Percentiles rank a stretch among this genome's conserved stretches.
Conservation (phyloP, 2,113 vertebrate species). For the Eira barbara region DNA sequence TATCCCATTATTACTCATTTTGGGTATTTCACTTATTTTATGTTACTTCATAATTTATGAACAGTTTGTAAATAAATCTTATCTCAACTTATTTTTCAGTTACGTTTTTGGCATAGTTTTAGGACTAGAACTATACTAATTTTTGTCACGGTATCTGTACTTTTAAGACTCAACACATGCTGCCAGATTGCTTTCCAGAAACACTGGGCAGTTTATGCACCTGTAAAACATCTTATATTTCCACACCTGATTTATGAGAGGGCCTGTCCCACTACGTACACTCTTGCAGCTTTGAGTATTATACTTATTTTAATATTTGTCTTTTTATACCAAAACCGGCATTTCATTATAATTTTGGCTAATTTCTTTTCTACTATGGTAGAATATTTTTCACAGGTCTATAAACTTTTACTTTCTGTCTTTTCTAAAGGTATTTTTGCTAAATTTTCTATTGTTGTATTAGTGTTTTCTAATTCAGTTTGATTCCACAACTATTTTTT, state of each 20-base stretch:
- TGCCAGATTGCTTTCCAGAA: background rate
- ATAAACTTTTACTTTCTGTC: background rate
- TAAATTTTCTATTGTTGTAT: background rate
- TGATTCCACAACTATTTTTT: background rate
- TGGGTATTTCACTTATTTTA: background rate
- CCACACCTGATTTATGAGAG: background rate
- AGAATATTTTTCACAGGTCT: background rate
- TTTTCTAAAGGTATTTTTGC: background rate
- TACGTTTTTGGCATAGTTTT: background rate
- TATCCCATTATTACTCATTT: background rate
- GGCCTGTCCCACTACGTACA: background rate
- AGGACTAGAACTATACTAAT: background rate
- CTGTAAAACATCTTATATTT: background rate
- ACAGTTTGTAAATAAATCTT: background rate
- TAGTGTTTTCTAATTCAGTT: background rate
- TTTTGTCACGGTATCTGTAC: background rate
- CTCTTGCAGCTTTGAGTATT: background rate
- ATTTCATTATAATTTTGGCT: slow-evolving; percentile 2
- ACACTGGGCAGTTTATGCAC: background rate
- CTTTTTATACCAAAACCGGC: background rate
- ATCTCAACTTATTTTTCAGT: background rate
- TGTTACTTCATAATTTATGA: background rate
- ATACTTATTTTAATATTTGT: background rate
- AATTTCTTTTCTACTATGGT: background rate
- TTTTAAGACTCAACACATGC: background rate